These are phyloP conservation scores for Drosophila cracens DNA, from an alignment of 2,888 invertebrate species.

Conservation along the genomic window DNA sequence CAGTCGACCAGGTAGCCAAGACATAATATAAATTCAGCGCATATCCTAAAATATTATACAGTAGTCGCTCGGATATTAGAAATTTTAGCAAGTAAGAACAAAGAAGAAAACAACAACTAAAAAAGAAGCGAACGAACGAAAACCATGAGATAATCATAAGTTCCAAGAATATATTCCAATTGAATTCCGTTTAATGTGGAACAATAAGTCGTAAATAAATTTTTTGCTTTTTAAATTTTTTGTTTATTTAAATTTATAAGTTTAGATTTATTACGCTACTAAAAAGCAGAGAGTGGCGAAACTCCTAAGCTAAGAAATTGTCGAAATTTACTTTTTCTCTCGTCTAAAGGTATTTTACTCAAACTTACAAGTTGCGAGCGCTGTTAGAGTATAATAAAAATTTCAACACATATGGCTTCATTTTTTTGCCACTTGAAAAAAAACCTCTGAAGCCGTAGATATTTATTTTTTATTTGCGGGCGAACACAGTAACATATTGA, in stretches of 20 bases:
- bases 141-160: neutral
- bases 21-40: constrained; percentile 20
- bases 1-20: neutral
- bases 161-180: neutral
- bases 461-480: neutral
- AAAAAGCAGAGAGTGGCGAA: neutral
- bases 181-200: neutral
- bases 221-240: neutral
- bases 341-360: neutral
- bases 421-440: neutral
- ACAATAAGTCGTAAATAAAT: neutral
- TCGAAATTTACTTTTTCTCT: neutral
- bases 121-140: accelerated
- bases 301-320: neutral
- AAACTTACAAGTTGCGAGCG: neutral
- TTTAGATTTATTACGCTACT: neutral
- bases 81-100: neutral
- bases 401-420: neutral
- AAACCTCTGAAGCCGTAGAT: neutral
- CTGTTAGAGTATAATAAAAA: neutral
- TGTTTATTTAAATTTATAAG: neutral
- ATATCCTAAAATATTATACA: constrained; percentile 1
- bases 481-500: constrained; percentile 29
- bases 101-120: neutral
- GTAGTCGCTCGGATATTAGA: neutral